Percentiles rank a stretch among this genome's conserved stretches.
phyloP scores from a whole-genome alignment of 2,888 invertebrate species.

The Drosophila eohydei region DNA sequence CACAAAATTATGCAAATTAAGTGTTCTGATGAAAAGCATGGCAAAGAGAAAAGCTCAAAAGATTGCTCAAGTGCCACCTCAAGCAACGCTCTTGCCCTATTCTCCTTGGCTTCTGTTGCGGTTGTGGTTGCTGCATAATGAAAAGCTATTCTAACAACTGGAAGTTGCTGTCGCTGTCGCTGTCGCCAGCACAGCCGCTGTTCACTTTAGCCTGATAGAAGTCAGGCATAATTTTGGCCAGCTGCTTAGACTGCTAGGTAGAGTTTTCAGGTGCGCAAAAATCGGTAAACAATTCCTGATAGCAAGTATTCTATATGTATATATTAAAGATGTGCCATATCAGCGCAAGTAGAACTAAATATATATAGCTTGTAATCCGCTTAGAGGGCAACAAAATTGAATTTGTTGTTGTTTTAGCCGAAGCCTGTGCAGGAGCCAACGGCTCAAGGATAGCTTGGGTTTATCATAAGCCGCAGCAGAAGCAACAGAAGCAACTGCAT shows the following conservation, averaged over 20 bases:
- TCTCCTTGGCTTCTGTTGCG: slow-evolving; percentile 33
- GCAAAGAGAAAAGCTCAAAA: slow-evolving; percentile 56
- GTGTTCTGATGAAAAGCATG: slow-evolving; percentile 77
- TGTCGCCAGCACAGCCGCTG: neutral
- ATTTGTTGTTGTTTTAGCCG: slow-evolving; percentile 48
- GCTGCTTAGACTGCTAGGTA: slow-evolving; percentile 12
- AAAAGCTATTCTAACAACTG: slow-evolving; percentile 17
- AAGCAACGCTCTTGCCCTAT: slow-evolving; percentile 36
- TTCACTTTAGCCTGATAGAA: neutral
- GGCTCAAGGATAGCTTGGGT: slow-evolving; percentile 30
- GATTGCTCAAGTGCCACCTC: slow-evolving; percentile 35
- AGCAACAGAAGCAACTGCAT: slow-evolving; percentile 16
- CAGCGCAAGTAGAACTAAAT: slow-evolving; percentile 36
- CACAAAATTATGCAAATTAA: slow-evolving; percentile 79
- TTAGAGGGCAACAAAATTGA: slow-evolving; percentile 64
- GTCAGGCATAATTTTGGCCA: slow-evolving; percentile 11
- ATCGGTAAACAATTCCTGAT: slow-evolving; percentile 46
- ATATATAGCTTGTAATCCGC: slow-evolving; percentile 70
- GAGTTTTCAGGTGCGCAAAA: slow-evolving; percentile 28
- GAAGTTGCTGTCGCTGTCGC: slow-evolving; percentile 13
- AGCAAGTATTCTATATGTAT: neutral
- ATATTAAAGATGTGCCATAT: slow-evolving; percentile 8
- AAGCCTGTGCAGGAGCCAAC: neutral
- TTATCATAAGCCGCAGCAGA: slow-evolving; percentile 14
- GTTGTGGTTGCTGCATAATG: slow-evolving; percentile 43